Evolutionary conservation across 2,113 vertebrate species (phyloP).

Genomic region (Hepsetus odoe): DNA sequence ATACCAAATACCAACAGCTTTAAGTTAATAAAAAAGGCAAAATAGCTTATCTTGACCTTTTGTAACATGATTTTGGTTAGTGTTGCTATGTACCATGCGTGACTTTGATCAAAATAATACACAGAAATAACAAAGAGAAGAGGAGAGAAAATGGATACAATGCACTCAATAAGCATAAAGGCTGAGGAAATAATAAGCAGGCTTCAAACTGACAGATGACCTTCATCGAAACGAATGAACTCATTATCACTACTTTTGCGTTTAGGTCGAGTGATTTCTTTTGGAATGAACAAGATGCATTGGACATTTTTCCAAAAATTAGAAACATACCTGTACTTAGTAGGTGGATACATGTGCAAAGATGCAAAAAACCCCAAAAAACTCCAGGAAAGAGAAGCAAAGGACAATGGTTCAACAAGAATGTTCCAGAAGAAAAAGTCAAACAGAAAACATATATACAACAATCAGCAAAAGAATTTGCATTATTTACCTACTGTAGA

Average conservation of each 20-base stretch:
- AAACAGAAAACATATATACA: constrained; percentile 16
- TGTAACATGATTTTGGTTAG: constrained; percentile 11
- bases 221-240: constrained; percentile 26
- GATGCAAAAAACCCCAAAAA: not conserved
- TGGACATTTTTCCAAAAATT: constrained; percentile 13
- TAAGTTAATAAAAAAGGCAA: constrained; percentile 21
- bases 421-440: constrained; percentile 6
- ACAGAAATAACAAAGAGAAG: not conserved
- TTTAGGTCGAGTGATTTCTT: not conserved
- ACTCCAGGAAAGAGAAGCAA: not conserved
- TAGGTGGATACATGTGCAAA: constrained; percentile 4
- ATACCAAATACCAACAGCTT: not conserved
- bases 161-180: constrained; percentile 18
- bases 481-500: constrained; percentile 28
- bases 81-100: not conserved
- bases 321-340: not conserved
- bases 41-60: constrained; percentile 29
- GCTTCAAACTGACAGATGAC: not conserved
- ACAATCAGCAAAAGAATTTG: constrained; percentile 41
- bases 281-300: not conserved
- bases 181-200: constrained; percentile 2
- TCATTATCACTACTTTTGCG: not conserved
- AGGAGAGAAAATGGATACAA: not conserved
- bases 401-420: not conserved
- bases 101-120: not conserved